A percentile compares a stretch with the other conserved stretches of the same genome.
Conservation (phyloP, 2,113 vertebrate genomes). For the Polypterus bichir region DNA sequence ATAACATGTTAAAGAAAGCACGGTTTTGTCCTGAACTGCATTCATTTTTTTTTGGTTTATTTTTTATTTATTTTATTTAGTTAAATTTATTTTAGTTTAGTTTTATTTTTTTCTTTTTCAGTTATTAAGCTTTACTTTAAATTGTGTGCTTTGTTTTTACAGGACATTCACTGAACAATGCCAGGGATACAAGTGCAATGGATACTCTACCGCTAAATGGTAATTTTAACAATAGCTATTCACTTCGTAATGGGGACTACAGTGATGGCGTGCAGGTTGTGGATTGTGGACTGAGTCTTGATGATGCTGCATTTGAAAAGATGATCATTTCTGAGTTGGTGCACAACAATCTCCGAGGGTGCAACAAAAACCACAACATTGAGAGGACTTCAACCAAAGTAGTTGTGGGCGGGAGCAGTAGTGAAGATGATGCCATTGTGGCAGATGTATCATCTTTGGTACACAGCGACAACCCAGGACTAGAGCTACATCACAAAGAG, state of each 20-base stretch:
- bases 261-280: constrained; percentile 81
- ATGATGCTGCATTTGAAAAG: constrained; percentile 95
- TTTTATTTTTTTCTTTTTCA: neutral
- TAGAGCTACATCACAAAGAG: constrained; percentile 79
- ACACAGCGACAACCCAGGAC: constrained; percentile 66
- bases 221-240: constrained; percentile 99
- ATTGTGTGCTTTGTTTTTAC: constrained; percentile 48
- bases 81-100: neutral
- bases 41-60: constrained; percentile 52
- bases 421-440: constrained; percentile 78
- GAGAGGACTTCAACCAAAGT: constrained; percentile 73
- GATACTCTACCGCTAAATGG: constrained; percentile 99
- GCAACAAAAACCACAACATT: constrained; percentile 77
- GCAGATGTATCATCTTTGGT: constrained; percentile 84
- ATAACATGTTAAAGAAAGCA: constrained; percentile 26
- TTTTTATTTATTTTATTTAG: constrained; percentile 7
- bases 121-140: constrained; percentile 23
- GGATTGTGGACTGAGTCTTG: constrained; percentile 94
- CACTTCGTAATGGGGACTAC: constrained; percentile 89
- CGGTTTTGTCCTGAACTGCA: constrained; percentile 91
- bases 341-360: constrained; percentile 93
- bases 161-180: constrained; percentile 98
- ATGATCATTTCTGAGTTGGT: constrained; percentile 99
- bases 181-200: constrained; percentile 98
- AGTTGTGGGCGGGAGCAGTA: constrained; percentile 68